Evolutionary conservation across 92 coral and sea anemone genomes (phyloP).

Genomic region (Epizoanthus stellaris): DNA sequence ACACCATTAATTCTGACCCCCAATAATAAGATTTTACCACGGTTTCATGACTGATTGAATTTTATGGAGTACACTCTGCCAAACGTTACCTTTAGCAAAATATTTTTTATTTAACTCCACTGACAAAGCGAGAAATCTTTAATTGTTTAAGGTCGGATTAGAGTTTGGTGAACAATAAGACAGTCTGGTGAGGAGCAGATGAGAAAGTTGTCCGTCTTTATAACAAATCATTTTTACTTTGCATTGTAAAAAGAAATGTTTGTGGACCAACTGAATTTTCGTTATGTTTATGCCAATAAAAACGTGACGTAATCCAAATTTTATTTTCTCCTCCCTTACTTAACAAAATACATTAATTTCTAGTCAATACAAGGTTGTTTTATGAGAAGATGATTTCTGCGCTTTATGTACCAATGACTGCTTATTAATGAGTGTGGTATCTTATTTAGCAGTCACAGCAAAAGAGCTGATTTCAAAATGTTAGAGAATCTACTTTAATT

Average conservation of each 20-base stretch:
- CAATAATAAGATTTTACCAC: neutral
- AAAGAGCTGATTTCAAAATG: slow-evolving; percentile 23
- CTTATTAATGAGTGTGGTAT: no score
- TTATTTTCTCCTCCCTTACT: neutral
- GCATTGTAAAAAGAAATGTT: neutral
- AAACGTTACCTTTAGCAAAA: neutral
- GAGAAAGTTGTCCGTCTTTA: neutral
- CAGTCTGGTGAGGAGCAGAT: neutral
- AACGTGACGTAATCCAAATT: neutral
- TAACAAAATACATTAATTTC: no score
- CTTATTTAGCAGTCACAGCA: no score
- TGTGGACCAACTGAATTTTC: neutral
- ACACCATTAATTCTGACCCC: neutral
- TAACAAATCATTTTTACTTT: neutral
- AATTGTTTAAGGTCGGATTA: neutral
- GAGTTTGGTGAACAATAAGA: neutral
- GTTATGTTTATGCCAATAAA: no score
- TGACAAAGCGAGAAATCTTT: no score
- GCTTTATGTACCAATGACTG: no score
- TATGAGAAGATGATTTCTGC: no score
- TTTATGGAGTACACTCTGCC: neutral
- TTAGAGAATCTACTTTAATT: no score
- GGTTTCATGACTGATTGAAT: neutral
- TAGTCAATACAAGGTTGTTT: no score
- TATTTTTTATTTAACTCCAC: no score